Conservation (phyloP, 2,797 vertebrate genomes). For the Nyctalus aviator region DNA sequence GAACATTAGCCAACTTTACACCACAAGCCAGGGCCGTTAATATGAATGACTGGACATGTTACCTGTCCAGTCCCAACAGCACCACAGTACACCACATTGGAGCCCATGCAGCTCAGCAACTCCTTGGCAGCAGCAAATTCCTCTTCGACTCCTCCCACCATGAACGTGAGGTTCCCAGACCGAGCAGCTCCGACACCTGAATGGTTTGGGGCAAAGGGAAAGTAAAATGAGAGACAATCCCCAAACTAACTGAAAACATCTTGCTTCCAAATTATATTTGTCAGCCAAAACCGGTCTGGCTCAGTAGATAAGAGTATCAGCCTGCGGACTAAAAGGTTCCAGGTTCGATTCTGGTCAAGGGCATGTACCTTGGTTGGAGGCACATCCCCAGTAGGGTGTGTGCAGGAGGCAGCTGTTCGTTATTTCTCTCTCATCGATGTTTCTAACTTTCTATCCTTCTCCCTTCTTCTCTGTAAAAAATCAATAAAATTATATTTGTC, state of each 20-base stretch:
- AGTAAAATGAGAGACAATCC: constrained; percentile 17
- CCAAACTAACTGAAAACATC: constrained; percentile 52
- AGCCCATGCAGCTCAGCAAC: constrained; percentile 97
- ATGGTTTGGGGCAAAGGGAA: constrained; percentile 54
- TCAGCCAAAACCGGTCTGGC: background rate
- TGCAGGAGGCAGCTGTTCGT: no score
- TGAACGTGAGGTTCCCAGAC: constrained; percentile 98
- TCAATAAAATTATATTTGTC: background rate
- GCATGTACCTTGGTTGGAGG: no score
- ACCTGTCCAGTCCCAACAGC: constrained; percentile 98
- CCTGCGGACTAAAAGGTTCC: no score
- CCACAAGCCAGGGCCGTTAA: background rate
- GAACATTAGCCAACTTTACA: constrained; percentile 30
- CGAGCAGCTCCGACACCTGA: constrained; percentile 97
- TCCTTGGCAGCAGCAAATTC: constrained; percentile 97
- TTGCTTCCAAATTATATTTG: constrained; percentile 17
- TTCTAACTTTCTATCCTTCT: no score
- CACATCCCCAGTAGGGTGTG: no score
- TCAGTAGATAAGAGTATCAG: no score
- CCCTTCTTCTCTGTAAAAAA: no score
- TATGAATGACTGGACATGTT: constrained; percentile 71
- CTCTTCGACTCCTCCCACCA: constrained; percentile 97
- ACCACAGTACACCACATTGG: constrained; percentile 97
- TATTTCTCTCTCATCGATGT: no score
- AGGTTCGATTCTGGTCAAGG: no score